These are phyloP conservation scores for Hemiprocne comata DNA, from an alignment of 2,113 vertebrate species.

Conservation along the genomic window DNA sequence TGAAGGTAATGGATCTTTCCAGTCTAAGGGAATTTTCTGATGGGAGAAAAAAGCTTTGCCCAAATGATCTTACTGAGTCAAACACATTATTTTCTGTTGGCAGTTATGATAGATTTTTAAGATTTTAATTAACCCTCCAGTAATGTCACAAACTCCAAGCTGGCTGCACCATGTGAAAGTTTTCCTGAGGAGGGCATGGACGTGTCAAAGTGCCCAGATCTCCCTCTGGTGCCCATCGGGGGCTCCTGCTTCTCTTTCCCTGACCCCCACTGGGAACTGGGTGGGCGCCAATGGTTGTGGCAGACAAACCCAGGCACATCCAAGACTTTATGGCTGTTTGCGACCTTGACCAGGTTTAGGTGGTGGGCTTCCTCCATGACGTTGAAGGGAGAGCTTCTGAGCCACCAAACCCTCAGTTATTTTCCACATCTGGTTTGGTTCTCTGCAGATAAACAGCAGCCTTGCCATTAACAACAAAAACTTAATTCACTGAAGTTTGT, in stretches of 20 bases:
- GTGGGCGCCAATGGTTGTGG: accelerated
- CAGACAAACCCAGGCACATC: background rate
- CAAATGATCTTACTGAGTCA: background rate
- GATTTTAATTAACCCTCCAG: background rate
- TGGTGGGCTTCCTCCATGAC: background rate
- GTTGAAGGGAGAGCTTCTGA: slow-evolving; percentile 52
- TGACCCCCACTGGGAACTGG: background rate
- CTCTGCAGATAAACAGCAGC: slow-evolving; percentile 75
- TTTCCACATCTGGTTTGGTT: slow-evolving; percentile 79
- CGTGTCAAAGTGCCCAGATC: background rate
- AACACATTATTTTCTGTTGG: background rate
- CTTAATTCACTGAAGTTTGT: slow-evolving; percentile 79
- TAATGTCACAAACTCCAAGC: background rate
- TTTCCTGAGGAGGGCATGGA: background rate
- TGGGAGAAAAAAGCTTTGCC: background rate
- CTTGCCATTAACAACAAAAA: slow-evolving; percentile 81
- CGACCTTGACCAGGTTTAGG: background rate
- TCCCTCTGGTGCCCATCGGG: background rate
- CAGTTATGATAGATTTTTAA: background rate
- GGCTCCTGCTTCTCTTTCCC: background rate
- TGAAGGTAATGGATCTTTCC: background rate
- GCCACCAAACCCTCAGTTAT: slow-evolving; percentile 48
- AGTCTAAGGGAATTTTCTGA: background rate
- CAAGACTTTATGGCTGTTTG: background rate
- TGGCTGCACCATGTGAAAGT: background rate